These are phyloP conservation scores for Cheumatopsyche charites DNA, from an alignment of 1,140 invertebrate species.

Conservation along the genomic window DNA sequence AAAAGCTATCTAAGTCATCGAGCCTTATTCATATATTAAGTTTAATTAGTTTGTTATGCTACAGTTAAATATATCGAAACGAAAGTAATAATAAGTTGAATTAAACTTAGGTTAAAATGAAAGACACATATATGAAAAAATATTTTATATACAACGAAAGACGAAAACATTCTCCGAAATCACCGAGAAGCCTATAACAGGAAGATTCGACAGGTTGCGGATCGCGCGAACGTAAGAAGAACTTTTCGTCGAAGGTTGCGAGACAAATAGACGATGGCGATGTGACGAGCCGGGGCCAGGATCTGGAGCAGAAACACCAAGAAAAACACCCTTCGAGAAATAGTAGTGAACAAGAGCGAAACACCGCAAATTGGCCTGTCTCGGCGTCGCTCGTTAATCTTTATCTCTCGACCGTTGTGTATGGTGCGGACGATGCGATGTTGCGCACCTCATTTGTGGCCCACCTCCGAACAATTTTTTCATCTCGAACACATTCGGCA, in stretches of 20 bases:
- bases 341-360: background rate
- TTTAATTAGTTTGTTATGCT: too few relatives aligned
- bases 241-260: background rate
- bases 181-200: background rate
- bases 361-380: conserved; percentile 40
- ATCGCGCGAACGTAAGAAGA: background rate
- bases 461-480: conserved; percentile 3
- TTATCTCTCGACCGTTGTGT: conserved; percentile 25
- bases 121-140: too few relatives aligned
- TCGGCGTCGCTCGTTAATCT: conserved; percentile 31
- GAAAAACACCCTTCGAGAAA: too few relatives aligned
- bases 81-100: too few relatives aligned
- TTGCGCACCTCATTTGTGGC: conserved; percentile 26
- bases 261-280: conserved; percentile 6
- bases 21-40: too few relatives aligned
- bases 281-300: background rate
- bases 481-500: background rate
- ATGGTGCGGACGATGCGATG: conserved; percentile 1
- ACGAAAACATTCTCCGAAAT: too few relatives aligned
- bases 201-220: conserved; percentile 8
- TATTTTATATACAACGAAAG: too few relatives aligned
- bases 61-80: too few relatives aligned
- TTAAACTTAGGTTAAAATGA: too few relatives aligned
- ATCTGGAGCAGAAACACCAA: too few relatives aligned
- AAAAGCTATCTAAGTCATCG: too few relatives aligned